These are phyloP conservation scores for Cheilosia pagana DNA, from an alignment of 2,888 invertebrate genomes.

Conservation along the genomic window DNA sequence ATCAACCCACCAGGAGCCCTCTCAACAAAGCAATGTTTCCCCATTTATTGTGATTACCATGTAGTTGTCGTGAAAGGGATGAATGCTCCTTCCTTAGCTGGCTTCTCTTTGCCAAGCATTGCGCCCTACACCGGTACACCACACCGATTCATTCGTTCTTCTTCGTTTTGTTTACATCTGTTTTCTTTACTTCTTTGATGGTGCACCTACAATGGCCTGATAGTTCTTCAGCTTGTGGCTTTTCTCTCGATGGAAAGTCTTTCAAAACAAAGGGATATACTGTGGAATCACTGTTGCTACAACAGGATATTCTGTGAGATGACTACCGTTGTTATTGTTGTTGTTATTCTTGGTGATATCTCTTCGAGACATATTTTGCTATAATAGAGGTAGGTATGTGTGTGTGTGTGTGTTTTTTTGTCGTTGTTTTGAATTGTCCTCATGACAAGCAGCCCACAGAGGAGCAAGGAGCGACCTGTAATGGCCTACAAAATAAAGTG, in stretches of 20 bases:
- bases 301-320: constrained; percentile 57
- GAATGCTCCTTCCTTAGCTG: constrained; percentile 35
- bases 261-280: constrained; percentile 63
- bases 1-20: constrained; percentile 51
- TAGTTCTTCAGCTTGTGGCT: constrained; percentile 39
- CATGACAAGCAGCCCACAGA: constrained; percentile 9
- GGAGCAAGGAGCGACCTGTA: constrained; percentile 27
- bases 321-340: constrained; percentile 52
- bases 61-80: constrained; percentile 66
- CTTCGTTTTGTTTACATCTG: constrained; percentile 33
- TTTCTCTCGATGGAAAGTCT: constrained; percentile 25
- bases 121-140: background rate
- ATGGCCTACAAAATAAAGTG: constrained; percentile 72
- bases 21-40: constrained; percentile 62
- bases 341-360: constrained; percentile 46
- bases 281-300: constrained; percentile 52
- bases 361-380: constrained; percentile 21
- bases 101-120: background rate
- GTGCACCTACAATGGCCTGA: constrained; percentile 48
- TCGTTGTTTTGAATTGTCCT: constrained; percentile 57
- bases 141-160: background rate
- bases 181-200: constrained; percentile 27
- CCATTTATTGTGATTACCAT: constrained; percentile 74
- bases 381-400: too few species aligned
- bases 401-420: constrained; percentile 1